Evolutionary conservation across 2,797 vertebrate species (phyloP).

Genomic region (Odontamblyopus rebecca): DNA sequence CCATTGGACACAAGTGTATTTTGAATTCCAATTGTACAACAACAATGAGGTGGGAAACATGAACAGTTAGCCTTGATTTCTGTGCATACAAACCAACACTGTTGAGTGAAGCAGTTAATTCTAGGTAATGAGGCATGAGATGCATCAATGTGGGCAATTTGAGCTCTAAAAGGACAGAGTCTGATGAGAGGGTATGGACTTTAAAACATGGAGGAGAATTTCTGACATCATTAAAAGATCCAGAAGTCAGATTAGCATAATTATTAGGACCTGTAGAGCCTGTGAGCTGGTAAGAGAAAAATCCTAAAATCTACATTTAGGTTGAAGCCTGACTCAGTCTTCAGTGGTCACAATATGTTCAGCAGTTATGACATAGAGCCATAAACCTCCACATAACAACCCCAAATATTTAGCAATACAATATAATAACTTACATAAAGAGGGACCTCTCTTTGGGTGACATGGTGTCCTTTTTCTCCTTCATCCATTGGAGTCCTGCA

Average conservation of each 20-base stretch:
- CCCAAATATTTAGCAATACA: not conserved
- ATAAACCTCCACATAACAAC: not conserved
- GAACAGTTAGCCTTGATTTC: not conserved
- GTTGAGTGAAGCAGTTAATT: constrained; percentile 7
- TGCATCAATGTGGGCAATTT: not conserved
- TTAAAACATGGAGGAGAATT: not conserved
- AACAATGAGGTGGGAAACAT: not conserved
- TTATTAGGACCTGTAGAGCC: not conserved
- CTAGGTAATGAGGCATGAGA: not conserved
- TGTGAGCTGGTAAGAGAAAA: too few relatives aligned
- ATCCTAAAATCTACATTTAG: too few relatives aligned
- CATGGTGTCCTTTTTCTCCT: constrained; percentile 79
- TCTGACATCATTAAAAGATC: not conserved
- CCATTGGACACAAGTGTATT: not conserved
- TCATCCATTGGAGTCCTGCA: constrained; percentile 74
- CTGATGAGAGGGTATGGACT: not conserved
- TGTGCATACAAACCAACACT: not conserved
- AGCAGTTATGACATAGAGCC: too few relatives aligned
- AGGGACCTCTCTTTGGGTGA: constrained; percentile 83
- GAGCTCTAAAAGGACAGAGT: not conserved
- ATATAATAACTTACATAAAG: constrained; percentile 79
- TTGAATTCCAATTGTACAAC: not conserved
- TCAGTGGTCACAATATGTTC: too few relatives aligned
- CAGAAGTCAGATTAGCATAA: not conserved
- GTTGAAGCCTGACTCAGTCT: too few relatives aligned